A percentile compares a stretch with the other conserved stretches of the same genome.
These are phyloP conservation scores for Cataglyphis rosenhaueri DNA, from an alignment of 2,888 invertebrate species.

Conservation along the genomic window DNA sequence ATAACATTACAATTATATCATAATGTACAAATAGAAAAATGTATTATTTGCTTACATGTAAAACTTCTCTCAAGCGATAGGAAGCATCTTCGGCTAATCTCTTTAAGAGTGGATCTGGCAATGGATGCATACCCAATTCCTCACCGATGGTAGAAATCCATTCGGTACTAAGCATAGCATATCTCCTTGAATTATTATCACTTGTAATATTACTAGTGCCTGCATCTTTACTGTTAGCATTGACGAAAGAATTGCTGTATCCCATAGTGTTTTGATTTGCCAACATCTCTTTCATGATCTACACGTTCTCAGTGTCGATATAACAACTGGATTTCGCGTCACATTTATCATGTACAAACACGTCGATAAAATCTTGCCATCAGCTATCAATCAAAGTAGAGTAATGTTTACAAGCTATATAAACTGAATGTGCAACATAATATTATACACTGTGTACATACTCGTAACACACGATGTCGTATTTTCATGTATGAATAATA, in stretches of 20 bases:
- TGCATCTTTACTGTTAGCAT: conserved; percentile 80
- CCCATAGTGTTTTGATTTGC: conserved; percentile 75
- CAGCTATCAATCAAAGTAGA: neutral
- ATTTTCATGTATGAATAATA: conserved; percentile 10
- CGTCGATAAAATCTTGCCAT: neutral
- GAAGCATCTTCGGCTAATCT: conserved; percentile 84
- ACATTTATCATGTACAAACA: neutral
- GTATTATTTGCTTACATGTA: conserved; percentile 76
- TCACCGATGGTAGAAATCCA: conserved; percentile 84
- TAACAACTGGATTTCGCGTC: neutral
- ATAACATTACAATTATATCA: neutral
- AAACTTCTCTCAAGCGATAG: conserved; percentile 83
- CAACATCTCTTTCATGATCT: conserved; percentile 82
- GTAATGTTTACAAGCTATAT: neutral
- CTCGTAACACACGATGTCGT: neutral
- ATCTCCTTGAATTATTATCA: conserved; percentile 79
- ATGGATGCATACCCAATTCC: conserved; percentile 82
- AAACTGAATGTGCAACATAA: neutral
- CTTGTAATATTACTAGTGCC: conserved; percentile 76
- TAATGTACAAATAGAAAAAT: neutral
- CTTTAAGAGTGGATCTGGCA: conserved; percentile 80
- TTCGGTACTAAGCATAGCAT: conserved; percentile 83
- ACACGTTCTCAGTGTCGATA: neutral
- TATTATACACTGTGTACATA: neutral
- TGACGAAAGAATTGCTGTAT: conserved; percentile 80